phyloP scores from a whole-genome alignment of 2,113 vertebrate genomes.

The Rousettus leschenaultii region DNA sequence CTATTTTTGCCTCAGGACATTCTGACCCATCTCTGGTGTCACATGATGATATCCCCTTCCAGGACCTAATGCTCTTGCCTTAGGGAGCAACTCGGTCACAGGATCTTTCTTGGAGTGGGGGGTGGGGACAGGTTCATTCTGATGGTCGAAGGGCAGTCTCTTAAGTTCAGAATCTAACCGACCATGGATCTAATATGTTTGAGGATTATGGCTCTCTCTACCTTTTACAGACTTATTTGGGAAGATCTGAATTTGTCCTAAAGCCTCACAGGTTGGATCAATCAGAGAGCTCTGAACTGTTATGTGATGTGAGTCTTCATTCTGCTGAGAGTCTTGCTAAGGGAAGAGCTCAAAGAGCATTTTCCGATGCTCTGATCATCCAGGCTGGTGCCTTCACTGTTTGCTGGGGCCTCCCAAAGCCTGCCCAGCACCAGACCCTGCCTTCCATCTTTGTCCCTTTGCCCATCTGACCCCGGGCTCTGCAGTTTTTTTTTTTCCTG shows the following conservation, averaged over 20 bases:
- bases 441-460: not conserved
- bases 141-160: not conserved
- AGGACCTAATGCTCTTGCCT: not conserved
- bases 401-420: not conserved
- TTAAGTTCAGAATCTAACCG: not conserved
- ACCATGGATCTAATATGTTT: not conserved
- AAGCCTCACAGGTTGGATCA: not conserved
- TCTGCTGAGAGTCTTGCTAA: not conserved
- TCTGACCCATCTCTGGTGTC: not conserved
- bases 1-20: not conserved
- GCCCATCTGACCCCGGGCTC: not conserved
- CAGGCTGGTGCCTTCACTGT: not conserved
- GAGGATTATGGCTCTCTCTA: not conserved
- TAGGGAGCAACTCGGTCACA: not conserved
- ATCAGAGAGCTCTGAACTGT: not conserved
- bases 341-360: not conserved
- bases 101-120: not conserved
- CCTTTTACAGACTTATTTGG: not conserved
- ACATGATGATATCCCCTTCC: not conserved
- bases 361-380: not conserved
- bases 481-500: not conserved
- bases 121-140: not conserved
- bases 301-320: not conserved
- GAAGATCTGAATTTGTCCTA: not conserved
- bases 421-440: not conserved